Conservation (phyloP, 30 jellyfish, hydroid and myxozoan genomes). For the Catostylus mosaicus region DNA sequence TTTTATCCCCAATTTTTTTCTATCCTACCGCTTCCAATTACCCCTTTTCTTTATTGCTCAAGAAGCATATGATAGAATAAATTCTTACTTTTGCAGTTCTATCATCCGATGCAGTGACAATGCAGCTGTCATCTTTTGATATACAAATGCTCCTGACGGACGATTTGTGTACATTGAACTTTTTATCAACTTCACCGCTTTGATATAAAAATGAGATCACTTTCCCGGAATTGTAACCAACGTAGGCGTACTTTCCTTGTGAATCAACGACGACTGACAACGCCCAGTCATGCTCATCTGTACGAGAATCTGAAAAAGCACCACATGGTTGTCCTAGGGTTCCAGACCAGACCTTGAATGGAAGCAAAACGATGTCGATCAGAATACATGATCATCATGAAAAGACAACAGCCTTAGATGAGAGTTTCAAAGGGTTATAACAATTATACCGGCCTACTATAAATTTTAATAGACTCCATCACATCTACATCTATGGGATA, state of each 20-base stretch:
- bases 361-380: background rate
- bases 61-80: too few relatives aligned
- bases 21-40: too few relatives aligned
- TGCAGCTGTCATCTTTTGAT: conserved; percentile 9
- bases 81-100: conserved; percentile 52
- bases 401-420: too few relatives aligned
- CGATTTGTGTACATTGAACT: conserved; percentile 58
- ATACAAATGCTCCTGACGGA: conserved; percentile 60
- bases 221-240: conserved; percentile 80
- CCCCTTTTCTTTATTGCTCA: too few relatives aligned
- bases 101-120: conserved; percentile 71
- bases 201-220: conserved; percentile 36
- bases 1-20: too few relatives aligned
- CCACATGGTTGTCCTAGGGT: conserved; percentile 73
- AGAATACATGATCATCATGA: too few relatives aligned
- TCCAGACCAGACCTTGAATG: conserved; percentile 85
- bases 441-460: too few relatives aligned
- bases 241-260: conserved; percentile 30
- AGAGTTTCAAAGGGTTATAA: too few relatives aligned
- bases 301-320: background rate
- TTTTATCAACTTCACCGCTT: conserved; percentile 15
- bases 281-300: conserved; percentile 56
- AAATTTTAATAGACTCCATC: too few relatives aligned
- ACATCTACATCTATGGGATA: too few relatives aligned
- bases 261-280: conserved; percentile 70